Evolutionary conservation across 2,797 vertebrate species (phyloP), one percentile per base, ranked within the genome.

Genomic region (Steatocranus sp.): DNA sequence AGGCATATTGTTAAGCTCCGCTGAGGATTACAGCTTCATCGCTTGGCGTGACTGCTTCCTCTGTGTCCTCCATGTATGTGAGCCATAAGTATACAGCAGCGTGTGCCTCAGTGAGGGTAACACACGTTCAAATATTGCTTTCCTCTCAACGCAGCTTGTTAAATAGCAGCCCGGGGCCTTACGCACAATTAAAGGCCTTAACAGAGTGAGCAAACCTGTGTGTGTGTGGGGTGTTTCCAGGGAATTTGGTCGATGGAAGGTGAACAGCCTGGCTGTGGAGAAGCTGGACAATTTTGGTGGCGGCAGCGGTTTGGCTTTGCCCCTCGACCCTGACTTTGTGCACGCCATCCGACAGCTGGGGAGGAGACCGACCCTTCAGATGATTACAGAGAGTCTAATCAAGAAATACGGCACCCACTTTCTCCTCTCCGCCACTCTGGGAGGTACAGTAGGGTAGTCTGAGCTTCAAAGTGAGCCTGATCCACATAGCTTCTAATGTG

Each of bases 181-280:
- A 48, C 41, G 48, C 68, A 1, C 68, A 73, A 73, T 73, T 46
- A 48, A 89, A 84, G 70, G 11, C 46, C 70, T 18, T 68, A 74
- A 63, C 74, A 27, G 79, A 79, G 36, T 78, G 36, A 53, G 53
- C 48, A 81, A 78, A 79, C 23, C 1, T 61, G 1, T 32, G 5
- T 27, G 3, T 30, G 63, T 85, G 34, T 83, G 49, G 70, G 87
- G 76, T 89, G 66, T 86, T 96, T 93, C 82, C 94, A 99, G 98
- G 93, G 98, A 99, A 94, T 99, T 99, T 92, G 98, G 98, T 86
- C 97, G 98, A 96, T 99, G 98, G 98, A 99, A 99, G 95, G 98
- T 99, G 94, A 99, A 97, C 96, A 99, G 98, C 84, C 96, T 99
- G 87, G 98, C 97, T 11, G 96, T 97, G 63, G 98, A 99, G 91